Percentiles rank a stretch among this genome's conserved stretches.
phyloP scores from a whole-genome alignment of 1,140 invertebrate genomes.

The Prorops nasuta region DNA sequence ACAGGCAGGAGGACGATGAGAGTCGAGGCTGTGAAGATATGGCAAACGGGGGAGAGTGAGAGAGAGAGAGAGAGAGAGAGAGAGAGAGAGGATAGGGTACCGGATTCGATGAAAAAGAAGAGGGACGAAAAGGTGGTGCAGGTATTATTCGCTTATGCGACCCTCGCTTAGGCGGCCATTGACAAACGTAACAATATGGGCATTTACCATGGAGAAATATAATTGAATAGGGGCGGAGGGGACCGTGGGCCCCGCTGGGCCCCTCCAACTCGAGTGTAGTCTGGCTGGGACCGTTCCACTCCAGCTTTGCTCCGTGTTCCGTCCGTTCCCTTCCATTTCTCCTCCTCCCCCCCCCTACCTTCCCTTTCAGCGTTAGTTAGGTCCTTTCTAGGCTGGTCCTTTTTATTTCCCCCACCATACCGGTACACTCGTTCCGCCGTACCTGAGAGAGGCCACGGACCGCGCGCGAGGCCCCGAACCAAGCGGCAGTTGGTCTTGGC shows the following conservation, averaged over 20 bases:
- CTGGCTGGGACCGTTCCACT: too few species aligned
- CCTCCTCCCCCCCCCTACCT: conserved; percentile 20
- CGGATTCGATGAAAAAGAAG: conserved; percentile 4
- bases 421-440: conserved; percentile 13
- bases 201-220: conserved; percentile 56
- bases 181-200: conserved; percentile 58
- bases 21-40: background rate
- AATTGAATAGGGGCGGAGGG: conserved; percentile 49
- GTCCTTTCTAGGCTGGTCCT: conserved; percentile 52
- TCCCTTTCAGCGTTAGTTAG: conserved; percentile 43
- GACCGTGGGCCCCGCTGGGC: conserved; percentile 18
- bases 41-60: background rate
- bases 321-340: conserved; percentile 1
- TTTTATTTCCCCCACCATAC: conserved; percentile 44
- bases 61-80: conserved; percentile 6
- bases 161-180: conserved; percentile 55
- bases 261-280: conserved; percentile 10
- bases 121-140: conserved; percentile 11
- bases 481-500: conserved; percentile 7
- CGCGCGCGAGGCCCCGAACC: background rate
- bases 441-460: conserved; percentile 29
- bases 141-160: conserved; percentile 40
- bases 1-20: conserved; percentile 1
- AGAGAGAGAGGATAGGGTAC: background rate
- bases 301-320: too few species aligned